phyloP scores from a whole-genome alignment of 2,797 vertebrate genomes.

The Dendrocincla tyrannina region DNA sequence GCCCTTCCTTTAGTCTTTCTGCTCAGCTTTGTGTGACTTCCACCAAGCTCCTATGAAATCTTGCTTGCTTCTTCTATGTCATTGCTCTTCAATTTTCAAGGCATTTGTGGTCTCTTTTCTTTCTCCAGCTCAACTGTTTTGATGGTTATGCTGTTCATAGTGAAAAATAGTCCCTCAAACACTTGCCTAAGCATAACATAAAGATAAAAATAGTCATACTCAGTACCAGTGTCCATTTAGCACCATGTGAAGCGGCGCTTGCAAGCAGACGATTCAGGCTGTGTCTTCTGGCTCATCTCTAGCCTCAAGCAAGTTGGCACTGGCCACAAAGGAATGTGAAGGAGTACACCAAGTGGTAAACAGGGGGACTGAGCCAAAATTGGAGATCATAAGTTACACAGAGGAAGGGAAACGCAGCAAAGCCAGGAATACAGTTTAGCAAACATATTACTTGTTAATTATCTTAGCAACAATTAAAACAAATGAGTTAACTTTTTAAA shows the following conservation, averaged over 20 bases:
- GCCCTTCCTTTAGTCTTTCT: neutral
- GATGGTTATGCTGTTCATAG: neutral
- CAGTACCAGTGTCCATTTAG: neutral
- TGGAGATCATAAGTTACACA: neutral
- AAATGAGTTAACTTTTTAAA: neutral
- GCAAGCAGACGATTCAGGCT: neutral
- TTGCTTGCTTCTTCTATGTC: neutral
- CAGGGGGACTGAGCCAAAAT: neutral
- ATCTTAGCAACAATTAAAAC: neutral
- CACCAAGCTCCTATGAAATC: neutral
- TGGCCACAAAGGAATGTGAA: neutral
- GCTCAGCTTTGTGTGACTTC: neutral
- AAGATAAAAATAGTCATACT: neutral
- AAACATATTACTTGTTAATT: neutral
- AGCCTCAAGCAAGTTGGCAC: neutral
- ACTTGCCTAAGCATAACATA: neutral
- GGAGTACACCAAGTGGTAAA: neutral
- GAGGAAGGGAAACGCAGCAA: neutral
- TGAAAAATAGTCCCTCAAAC: neutral
- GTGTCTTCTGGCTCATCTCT: neutral
- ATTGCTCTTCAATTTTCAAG: neutral
- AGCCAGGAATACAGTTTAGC: neutral
- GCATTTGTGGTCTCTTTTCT: neutral
- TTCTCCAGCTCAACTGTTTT: neutral
- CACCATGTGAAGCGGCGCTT: accelerated